Base-by-base conservation (phyloP, 2,888 invertebrate species). In the Argyresthia goedartella region DNA sequence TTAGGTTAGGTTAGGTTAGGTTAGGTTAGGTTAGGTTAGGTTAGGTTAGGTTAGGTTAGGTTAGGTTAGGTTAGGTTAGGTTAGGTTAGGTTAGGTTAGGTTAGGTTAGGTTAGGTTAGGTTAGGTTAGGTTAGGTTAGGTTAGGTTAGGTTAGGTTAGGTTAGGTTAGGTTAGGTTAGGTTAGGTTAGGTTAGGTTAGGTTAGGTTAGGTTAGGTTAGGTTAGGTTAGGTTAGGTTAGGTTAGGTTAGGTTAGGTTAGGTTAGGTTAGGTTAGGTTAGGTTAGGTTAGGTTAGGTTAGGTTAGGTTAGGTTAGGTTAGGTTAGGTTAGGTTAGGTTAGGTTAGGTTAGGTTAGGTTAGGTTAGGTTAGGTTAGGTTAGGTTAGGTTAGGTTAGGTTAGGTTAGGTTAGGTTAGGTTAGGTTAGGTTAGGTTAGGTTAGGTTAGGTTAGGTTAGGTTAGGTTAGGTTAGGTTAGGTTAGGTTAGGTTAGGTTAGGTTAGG, bases 401-500 rank as follows among this genome's bases (percentile, higher is more conserved):
- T 63, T 63, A 58, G 60, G 60, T 60, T 60, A 60, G 61, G 60
- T 61, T 59, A 58, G 60, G 59, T 59, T 60, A 56, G 59, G 59
- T 59, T 59, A 57, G 57, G 60, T 57, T 58, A 56, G 57, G 57
- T 55, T 56, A 55, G 57, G 55, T 56, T 58, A 58, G 58, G 56
- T 57, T 59, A 57, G 59, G 59, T 59, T 59, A 59, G 59, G 59
- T 59, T 59, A 49, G 52, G 59, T 54, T 42, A 55, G 55, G 54
- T 56, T 46, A 54, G 47, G 52, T 47, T 52, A 54, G 54, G 50
- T 53, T 54, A 39, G 35, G 49, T 49, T 39, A 39, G 35, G 39
- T 49, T 49, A 39, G 35, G 53, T 53, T 51, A 49, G 51, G 51
- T 51, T 51, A 48, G 51, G 48, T 51, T 51, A 48, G 49, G 47